phyloP scores from a whole-genome alignment of 2,888 invertebrate genomes.

The Linyphia triangularis region DNA sequence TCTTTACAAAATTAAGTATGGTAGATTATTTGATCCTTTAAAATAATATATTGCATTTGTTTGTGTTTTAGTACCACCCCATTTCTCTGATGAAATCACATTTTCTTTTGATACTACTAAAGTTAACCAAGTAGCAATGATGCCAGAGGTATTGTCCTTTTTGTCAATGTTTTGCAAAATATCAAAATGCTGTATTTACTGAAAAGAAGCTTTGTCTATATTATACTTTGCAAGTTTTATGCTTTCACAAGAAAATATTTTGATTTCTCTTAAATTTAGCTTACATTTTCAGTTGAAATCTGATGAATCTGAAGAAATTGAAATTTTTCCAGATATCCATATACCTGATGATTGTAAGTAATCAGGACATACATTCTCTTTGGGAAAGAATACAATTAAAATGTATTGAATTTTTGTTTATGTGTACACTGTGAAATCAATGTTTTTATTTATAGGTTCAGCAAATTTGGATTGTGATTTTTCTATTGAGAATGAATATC shows the following conservation, averaged over 20 bases:
- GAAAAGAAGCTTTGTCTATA: neutral
- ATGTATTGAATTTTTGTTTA: neutral
- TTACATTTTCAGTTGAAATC: conserved; percentile 48
- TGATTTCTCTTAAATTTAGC: too few relatives aligned
- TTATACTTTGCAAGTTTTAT: neutral
- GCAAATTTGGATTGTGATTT: conserved; percentile 35
- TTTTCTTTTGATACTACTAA: conserved; percentile 64
- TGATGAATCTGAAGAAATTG: conserved; percentile 65
- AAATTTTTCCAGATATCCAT: conserved; percentile 71
- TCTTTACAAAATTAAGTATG: too few relatives aligned
- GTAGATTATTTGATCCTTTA: too few relatives aligned
- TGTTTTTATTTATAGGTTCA: conserved; percentile 6
- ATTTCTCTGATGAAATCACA: conserved; percentile 61
- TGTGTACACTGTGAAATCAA: neutral
- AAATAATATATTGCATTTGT: too few relatives aligned
- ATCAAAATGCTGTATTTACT: neutral
- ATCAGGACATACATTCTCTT: neutral
- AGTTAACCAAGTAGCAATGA: neutral
- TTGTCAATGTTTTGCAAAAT: neutral
- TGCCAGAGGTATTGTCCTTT: conserved; percentile 53
- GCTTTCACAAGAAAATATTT: neutral
- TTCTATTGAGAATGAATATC: conserved; percentile 58
- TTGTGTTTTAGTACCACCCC: conserved; percentile 61
- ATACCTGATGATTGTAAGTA: conserved; percentile 66
- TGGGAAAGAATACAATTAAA: neutral